Base-by-base conservation (phyloP, 1,140 invertebrate genomes). In the Drosophila sucinea region DNA sequence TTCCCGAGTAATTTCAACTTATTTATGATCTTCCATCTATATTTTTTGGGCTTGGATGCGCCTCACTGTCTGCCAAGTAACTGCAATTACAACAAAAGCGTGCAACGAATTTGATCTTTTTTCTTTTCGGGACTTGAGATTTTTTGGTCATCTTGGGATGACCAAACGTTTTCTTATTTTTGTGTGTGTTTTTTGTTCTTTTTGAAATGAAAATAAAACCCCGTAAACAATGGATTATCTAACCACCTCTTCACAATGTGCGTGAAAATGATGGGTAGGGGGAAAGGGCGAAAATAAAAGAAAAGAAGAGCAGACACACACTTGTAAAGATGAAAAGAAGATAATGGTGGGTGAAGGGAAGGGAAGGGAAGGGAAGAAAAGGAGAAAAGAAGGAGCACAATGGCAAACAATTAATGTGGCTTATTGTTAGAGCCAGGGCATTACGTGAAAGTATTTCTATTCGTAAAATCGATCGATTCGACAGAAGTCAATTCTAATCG, bases 401-500 rank as follows among this genome's bases (percentile, higher is more conserved):
- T 83, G 84, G 58, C 83, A 83, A 86, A 86, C 83, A 86, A 86
- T 86, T 86, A 86, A 85, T 83, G 84, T 69, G 58, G 79, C 80
- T 80, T 79, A 82, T 87, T 87, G 84, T 89, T 89, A 82, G 73
- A 66, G 68, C 17, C 41, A 30, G 60, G 41, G 75, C 65, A 66
- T 80, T 68, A 75, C 80, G 76, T 86, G 83, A 86, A 86, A 86
- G 79, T 82, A 86, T 81, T 86, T 58, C 8, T 35, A 54, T 75
- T 68, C 54, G 35, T 32, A 38, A 51, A 61, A 40, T 35, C 23
- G 35, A 62, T 25, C 63, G 55, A 89, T 81, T 89, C 84, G 84
- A 89, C 84, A 89, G 84, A 89, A 89, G 84, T 89, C 84, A 89
- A 89, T 89, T 89, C 84, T 80, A 89, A 89, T 89, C 84, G 84